Evolutionary conservation across 2,888 invertebrate species (phyloP).

Genomic region (Eupithecia insigniata): DNA sequence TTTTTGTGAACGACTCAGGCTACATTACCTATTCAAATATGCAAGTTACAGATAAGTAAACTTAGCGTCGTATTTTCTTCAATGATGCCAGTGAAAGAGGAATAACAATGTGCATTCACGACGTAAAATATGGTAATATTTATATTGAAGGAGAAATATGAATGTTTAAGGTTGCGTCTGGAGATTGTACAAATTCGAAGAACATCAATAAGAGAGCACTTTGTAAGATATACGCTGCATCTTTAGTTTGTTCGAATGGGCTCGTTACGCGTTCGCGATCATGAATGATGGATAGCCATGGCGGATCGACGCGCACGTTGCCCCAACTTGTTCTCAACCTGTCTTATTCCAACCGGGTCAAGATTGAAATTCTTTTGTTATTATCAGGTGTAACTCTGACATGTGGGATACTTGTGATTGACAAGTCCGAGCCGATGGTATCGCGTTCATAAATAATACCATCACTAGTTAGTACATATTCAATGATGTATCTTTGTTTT

Average conservation of each 20-base stretch:
- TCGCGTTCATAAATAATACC: conserved; percentile 80
- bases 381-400: conserved; percentile 59
- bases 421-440: conserved; percentile 80
- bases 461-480: conserved; percentile 81
- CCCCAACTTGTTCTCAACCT: conserved; percentile 38
- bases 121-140: conserved; percentile 57
- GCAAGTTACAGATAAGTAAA: conserved; percentile 71
- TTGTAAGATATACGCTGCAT: conserved; percentile 58
- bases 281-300: conserved; percentile 80
- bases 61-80: conserved; percentile 62
- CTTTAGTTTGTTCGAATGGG: conserved; percentile 68
- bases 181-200: conserved; percentile 67
- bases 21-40: conserved; percentile 80
- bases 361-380: conserved; percentile 48
- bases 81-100: conserved; percentile 62
- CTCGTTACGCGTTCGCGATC: conserved; percentile 78
- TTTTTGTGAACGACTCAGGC: conserved; percentile 59
- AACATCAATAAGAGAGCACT: conserved; percentile 56
- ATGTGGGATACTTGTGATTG: conserved; percentile 71
- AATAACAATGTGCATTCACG: conserved; percentile 65
- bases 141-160: conserved; percentile 53
- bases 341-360: conserved; percentile 53
- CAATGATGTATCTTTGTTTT: conserved; percentile 63
- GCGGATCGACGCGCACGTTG: conserved; percentile 67
- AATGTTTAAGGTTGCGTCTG: conserved; percentile 55